phyloP scores from a whole-genome alignment of 2,888 invertebrate species.

The Capitulum mitella region DNA sequence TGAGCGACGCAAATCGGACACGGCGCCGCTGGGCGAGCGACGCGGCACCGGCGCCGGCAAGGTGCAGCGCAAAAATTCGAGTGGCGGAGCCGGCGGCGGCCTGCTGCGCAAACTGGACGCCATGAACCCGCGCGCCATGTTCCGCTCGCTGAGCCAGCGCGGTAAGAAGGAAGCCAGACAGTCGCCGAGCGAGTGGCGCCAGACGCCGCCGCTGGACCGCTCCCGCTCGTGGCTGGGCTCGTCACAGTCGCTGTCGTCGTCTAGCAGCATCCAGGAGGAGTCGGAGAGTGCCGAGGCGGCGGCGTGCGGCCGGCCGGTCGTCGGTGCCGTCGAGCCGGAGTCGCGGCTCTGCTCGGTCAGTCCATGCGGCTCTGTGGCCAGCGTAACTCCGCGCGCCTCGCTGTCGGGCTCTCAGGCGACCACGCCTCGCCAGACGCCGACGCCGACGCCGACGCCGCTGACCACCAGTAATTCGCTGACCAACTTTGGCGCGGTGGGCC shows the following conservation, averaged over 20 bases:
- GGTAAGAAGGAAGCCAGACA: neutral
- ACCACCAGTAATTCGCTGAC: conserved; percentile 20
- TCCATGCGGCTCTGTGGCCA: neutral
- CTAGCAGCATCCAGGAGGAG: conserved; percentile 20
- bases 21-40: neutral
- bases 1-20: neutral
- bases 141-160: conserved; percentile 13
- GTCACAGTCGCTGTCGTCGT: conserved; percentile 6
- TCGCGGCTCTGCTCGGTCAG: conserved; percentile 2
- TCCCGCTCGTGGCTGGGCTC: neutral
- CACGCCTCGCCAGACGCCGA: conserved; percentile 15
- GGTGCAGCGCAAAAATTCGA: conserved; percentile 10
- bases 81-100: neutral
- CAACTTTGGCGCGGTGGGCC: neutral
- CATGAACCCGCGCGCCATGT: conserved; percentile 13
- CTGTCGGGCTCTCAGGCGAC: conserved; percentile 10
- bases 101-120: conserved; percentile 18
- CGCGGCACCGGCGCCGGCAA: neutral
- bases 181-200: neutral
- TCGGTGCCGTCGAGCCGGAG: neutral
- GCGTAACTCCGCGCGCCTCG: conserved; percentile 9
- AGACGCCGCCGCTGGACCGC: neutral
- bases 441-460: neutral
- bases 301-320: neutral
- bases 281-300: neutral